phyloP scores from a whole-genome alignment of 1,140 invertebrate genomes.

The Drosophila pectinifera region DNA sequence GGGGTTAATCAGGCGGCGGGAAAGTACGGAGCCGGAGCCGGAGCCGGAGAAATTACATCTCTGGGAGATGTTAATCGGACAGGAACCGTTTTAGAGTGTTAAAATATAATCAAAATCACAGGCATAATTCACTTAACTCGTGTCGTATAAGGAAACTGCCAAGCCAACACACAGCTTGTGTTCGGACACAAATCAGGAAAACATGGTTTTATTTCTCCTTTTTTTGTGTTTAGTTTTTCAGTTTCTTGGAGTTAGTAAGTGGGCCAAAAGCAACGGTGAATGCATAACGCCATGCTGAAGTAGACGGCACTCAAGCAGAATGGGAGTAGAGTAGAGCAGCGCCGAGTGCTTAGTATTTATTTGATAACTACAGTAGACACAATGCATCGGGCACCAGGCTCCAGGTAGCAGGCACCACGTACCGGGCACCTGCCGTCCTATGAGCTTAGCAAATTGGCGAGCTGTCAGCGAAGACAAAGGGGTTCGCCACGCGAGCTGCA shows the following conservation, averaged over 20 bases:
- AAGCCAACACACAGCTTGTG: conserved; percentile 47
- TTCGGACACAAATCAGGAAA: conserved; percentile 56
- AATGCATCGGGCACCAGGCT: conserved; percentile 15
- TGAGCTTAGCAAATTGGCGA: conserved; percentile 16
- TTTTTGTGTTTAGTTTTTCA: conserved; percentile 12
- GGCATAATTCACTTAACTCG: conserved; percentile 36
- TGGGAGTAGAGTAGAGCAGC: conserved; percentile 44
- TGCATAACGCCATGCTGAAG: conserved; percentile 41
- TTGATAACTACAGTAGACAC: conserved; percentile 51
- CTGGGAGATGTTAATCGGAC: conserved; percentile 21
- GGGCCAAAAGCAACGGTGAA: conserved; percentile 62
- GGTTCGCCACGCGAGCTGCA: conserved; percentile 21
- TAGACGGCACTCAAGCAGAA: conserved; percentile 53
- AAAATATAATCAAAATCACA: conserved; percentile 27
- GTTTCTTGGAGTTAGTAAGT: conserved; percentile 28
- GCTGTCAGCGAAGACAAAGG: conserved; percentile 41
- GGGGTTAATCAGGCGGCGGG: conserved; percentile 46
- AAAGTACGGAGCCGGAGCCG: too few species aligned
- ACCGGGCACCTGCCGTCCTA: conserved; percentile 15
- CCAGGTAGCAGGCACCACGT: background rate
- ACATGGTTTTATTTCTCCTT: conserved; percentile 23
- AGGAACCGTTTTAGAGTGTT: conserved; percentile 28
- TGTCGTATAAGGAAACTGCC: conserved; percentile 34
- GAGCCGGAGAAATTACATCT: conserved; percentile 23
- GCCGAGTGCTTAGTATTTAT: conserved; percentile 44